Base-by-base conservation (phyloP, 2,888 invertebrate genomes). In the Homarus gammarus region DNA sequence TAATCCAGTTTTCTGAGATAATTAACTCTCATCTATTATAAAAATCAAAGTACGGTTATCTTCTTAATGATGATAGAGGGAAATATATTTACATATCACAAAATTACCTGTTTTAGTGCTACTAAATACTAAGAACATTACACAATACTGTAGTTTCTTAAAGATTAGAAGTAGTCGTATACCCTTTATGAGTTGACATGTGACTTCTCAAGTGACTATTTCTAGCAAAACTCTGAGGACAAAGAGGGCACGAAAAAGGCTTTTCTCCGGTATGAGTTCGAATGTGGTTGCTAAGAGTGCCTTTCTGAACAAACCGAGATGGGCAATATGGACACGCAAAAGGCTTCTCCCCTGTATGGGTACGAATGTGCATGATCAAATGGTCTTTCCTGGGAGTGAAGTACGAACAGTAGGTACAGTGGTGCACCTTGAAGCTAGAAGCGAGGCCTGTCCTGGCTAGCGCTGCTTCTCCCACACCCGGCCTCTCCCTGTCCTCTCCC, bases 251-350 rank as follows among this genome's bases (percentile, higher is more conserved):
- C 10, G 77, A 44, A 79, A 77, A 91, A 12, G 91, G 91, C 68
- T 90, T 89, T 61, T 91, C 91, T 33, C 90, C 91, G 0, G 91
- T 91, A 84, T 91, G 91, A 68, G 86, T 87, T 12, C 89, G 84
- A 8, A 91, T 90, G 84, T 91, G 91, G 49, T 90, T 90, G 33
- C 73, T 84, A 5, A 91, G 83, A 40, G 90, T 90, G 51, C 89
- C 90, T 51, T 87, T 89, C 81, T 89, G 88, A 18, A 75, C 84
- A 72, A 89, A 89, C 72, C 88, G 84, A n/a, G 84, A 64, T 0
- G 77, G 84, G 51, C 88, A 89, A 44, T 84, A 84, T 6, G 88
- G 77, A 56, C 88, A 89, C 27, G 51, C 70, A 70, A 68, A 89
- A 18, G 88, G 88, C 51, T 83, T 89, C 64, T 89, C 88, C 40